A percentile compares a stretch with the other conserved stretches of the same genome.
Evolutionary conservation across 2,888 invertebrate genomes (phyloP).

Genomic region (Acrobasis repandana): DNA sequence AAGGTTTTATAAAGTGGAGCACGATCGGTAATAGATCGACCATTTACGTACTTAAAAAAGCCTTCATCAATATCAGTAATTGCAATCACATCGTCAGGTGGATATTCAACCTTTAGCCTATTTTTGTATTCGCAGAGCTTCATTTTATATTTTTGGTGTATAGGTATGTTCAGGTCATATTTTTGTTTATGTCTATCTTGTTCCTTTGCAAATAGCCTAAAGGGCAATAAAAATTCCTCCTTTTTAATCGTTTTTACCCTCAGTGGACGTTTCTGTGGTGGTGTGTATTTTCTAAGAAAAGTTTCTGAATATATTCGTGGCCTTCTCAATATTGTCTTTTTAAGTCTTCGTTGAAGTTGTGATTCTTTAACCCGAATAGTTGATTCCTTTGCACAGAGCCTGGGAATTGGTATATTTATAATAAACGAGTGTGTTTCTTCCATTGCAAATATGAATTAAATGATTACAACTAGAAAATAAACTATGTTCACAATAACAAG

Average conservation of each 20-base stretch:
- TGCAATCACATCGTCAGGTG: slow-evolving; percentile 46
- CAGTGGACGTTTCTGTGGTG: slow-evolving; percentile 45
- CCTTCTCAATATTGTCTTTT: slow-evolving; percentile 27
- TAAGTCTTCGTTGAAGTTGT: slow-evolving; percentile 27
- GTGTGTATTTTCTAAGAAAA: slow-evolving; percentile 38
- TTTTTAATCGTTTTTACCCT: slow-evolving; percentile 42
- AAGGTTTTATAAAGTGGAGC: slow-evolving; percentile 55
- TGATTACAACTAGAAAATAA: slow-evolving; percentile 27
- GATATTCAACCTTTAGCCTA: slow-evolving; percentile 44
- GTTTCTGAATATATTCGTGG: slow-evolving; percentile 34
- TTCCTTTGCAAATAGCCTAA: slow-evolving; percentile 50
- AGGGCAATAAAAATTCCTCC: slow-evolving; percentile 53
- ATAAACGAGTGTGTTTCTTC: slow-evolving; percentile 39
- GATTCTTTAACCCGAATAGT: slow-evolving; percentile 31
- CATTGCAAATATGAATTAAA: slow-evolving; percentile 36
- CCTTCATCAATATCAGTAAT: slow-evolving; percentile 54
- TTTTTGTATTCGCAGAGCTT: slow-evolving; percentile 47
- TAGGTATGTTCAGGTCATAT: slow-evolving; percentile 42
- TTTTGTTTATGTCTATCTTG: slow-evolving; percentile 45
- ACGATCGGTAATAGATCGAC: slow-evolving; percentile 39
- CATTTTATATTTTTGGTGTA: slow-evolving; percentile 56
- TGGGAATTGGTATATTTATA: slow-evolving; percentile 12
- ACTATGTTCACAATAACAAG: slow-evolving; percentile 12
- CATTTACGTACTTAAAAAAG: slow-evolving; percentile 53
- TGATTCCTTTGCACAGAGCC: slow-evolving; percentile 31